These are phyloP conservation scores for Chelonia mydas DNA, from an alignment of 2,797 vertebrate genomes.

Conservation along the genomic window DNA sequence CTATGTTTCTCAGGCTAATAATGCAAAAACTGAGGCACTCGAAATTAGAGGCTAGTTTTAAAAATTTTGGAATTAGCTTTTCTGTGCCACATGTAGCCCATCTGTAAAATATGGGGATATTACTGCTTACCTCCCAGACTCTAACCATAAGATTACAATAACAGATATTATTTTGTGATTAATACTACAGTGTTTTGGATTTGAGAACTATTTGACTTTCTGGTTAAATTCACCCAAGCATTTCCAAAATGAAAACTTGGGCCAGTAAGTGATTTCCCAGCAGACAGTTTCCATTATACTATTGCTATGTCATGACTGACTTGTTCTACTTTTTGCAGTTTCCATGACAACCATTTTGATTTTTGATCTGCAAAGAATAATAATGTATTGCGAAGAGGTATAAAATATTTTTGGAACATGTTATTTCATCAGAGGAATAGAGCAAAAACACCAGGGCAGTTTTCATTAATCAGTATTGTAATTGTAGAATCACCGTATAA, in stretches of 20 bases:
- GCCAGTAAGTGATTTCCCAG: slow-evolving; percentile 67
- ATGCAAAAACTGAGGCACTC: background rate
- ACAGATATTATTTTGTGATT: background rate
- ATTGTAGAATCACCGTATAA: slow-evolving; percentile 59
- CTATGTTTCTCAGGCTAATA: background rate
- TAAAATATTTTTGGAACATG: slow-evolving; percentile 49
- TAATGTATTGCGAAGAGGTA: slow-evolving; percentile 64
- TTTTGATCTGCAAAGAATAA: slow-evolving; percentile 75
- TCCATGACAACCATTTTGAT: slow-evolving; percentile 82
- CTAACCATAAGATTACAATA: background rate
- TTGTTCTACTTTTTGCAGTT: slow-evolving; percentile 79
- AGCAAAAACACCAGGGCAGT: slow-evolving; percentile 35
- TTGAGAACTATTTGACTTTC: slow-evolving; percentile 32
- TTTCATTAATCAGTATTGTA: slow-evolving; percentile 61
- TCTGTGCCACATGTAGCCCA: background rate
- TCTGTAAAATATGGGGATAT: background rate
- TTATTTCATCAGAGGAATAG: slow-evolving; percentile 57
- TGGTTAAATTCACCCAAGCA: slow-evolving; percentile 57
- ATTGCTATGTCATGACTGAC: slow-evolving; percentile 71
- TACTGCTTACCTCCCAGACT: background rate
- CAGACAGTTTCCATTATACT: slow-evolving; percentile 75
- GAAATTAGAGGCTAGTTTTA: background rate
- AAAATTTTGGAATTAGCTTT: background rate
- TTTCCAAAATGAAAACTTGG: slow-evolving; percentile 55
- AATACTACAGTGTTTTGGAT: slow-evolving; percentile 25